Percentiles rank a stretch among this genome's conserved stretches.
Evolutionary conservation across 2,888 invertebrate species (phyloP).

Genomic region (Merodon equestris): DNA sequence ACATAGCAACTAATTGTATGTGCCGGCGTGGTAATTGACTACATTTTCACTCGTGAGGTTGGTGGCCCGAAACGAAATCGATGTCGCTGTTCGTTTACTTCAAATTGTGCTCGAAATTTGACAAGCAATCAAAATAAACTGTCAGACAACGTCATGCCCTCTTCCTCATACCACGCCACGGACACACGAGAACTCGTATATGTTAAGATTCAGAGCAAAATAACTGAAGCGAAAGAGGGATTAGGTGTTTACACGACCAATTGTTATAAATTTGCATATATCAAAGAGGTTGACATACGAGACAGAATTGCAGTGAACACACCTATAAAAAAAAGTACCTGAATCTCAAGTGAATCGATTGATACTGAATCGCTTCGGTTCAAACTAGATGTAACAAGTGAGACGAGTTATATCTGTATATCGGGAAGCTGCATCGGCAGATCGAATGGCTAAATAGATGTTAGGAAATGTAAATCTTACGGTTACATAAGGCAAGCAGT

Average conservation of each 20-base stretch:
- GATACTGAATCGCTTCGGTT: conserved; percentile 15
- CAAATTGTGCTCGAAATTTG: conserved; percentile 36
- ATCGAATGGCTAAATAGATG: too few species aligned
- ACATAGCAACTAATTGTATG: not conserved
- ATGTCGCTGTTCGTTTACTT: conserved; percentile 19
- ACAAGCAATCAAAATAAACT: conserved; percentile 49
- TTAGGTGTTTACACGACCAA: conserved; percentile 33
- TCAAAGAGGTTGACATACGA: conserved; percentile 6
- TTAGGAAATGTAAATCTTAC: too few species aligned
- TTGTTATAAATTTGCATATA: conserved; percentile 25
- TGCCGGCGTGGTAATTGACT: conserved; percentile 24
- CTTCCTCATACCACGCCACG: not conserved
- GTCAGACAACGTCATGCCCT: conserved; percentile 47
- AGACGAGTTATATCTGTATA: not conserved
- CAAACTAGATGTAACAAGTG: conserved; percentile 34
- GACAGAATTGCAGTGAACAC: not conserved
- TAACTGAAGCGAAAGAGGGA: conserved; percentile 8
- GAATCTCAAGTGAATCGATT: conserved; percentile 13
- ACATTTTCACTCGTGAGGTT: not conserved
- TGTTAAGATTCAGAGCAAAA: too few species aligned
- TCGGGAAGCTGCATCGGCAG: conserved; percentile 9
- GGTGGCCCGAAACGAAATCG: conserved; percentile 16
- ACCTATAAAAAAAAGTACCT: not conserved
- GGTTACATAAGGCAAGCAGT: too few species aligned
- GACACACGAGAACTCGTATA: too few species aligned